A percentile compares a stretch with the other conserved stretches of the same genome.
Evolutionary conservation across 1,140 invertebrate genomes (phyloP).

Genomic region (Ceratoteleas bidentatus): DNA sequence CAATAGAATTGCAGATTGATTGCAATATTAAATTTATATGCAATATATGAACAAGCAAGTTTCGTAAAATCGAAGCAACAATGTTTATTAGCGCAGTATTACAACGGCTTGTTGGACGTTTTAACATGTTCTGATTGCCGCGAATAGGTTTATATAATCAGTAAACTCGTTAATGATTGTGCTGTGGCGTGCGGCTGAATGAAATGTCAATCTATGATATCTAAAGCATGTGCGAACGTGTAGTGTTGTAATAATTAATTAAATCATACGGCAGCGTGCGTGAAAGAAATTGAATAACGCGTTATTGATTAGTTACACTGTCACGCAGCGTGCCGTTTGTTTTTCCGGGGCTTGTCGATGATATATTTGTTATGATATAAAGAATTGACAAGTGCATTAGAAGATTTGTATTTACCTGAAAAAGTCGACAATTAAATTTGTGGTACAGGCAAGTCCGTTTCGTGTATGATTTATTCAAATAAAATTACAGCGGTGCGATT

Average conservation of each 20-base stretch:
- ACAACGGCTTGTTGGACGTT: not conserved
- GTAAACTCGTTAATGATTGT: not conserved
- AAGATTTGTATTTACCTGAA: too few relatives aligned
- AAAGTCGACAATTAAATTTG: too few relatives aligned
- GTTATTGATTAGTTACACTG: too few relatives aligned
- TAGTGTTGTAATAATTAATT: not conserved
- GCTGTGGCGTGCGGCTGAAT: not conserved
- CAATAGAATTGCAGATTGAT: too few relatives aligned
- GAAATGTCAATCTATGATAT: not conserved
- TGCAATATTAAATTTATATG: not conserved
- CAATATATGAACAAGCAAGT: constrained; percentile 2
- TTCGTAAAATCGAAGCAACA: not conserved
- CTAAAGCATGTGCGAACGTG: not conserved
- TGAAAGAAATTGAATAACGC: not conserved
- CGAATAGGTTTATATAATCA: not conserved
- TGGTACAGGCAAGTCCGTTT: too few relatives aligned
- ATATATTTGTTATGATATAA: too few relatives aligned
- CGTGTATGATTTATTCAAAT: too few relatives aligned
- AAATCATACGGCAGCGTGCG: not conserved
- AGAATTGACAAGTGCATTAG: too few relatives aligned
- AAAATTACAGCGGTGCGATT: too few relatives aligned
- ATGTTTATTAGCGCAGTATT: constrained; percentile 3
- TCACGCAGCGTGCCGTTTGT: too few relatives aligned
- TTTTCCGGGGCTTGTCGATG: too few relatives aligned
- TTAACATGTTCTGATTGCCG: not conserved